Percentiles rank a stretch among this genome's conserved stretches.
These are phyloP conservation scores for Diachasmimorpha longicaudata DNA, from an alignment of 1,140 invertebrate genomes.

Conservation along the genomic window DNA sequence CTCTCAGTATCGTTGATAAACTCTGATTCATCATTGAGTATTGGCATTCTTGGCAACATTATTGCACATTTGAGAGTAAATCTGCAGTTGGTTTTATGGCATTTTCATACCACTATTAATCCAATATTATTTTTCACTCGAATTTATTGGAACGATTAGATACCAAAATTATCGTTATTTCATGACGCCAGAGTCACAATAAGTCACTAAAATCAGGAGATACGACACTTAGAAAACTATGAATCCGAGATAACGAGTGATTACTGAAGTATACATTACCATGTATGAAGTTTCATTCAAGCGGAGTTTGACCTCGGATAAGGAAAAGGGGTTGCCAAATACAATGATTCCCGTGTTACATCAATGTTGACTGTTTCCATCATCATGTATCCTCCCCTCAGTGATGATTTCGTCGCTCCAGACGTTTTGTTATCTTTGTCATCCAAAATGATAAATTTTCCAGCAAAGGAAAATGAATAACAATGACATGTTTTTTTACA, in stretches of 20 bases:
- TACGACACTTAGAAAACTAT: background rate
- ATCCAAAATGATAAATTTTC: background rate
- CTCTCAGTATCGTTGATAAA: no score
- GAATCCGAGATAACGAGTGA: background rate
- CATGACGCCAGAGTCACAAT: background rate
- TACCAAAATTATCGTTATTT: background rate
- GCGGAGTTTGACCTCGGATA: conserved; percentile 13
- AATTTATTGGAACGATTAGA: background rate
- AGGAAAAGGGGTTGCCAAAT: conserved; percentile 6
- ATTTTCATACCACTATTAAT: background rate
- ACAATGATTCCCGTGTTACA: background rate
- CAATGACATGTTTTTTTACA: conserved; percentile 56
- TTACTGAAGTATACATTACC: background rate
- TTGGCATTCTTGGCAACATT: background rate
- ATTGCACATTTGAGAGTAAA: background rate
- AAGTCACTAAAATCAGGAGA: background rate
- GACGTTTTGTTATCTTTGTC: background rate
- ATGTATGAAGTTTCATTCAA: conserved; percentile 4
- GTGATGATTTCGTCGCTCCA: no score
- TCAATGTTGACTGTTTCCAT: background rate
- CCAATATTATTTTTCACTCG: background rate
- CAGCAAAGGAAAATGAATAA: background rate
- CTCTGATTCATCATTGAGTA: no score
- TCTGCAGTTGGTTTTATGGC: background rate
- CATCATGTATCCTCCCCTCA: no score